Conservation (phyloP, 2,113 vertebrate genomes). For the Hucho hucho region DNA sequence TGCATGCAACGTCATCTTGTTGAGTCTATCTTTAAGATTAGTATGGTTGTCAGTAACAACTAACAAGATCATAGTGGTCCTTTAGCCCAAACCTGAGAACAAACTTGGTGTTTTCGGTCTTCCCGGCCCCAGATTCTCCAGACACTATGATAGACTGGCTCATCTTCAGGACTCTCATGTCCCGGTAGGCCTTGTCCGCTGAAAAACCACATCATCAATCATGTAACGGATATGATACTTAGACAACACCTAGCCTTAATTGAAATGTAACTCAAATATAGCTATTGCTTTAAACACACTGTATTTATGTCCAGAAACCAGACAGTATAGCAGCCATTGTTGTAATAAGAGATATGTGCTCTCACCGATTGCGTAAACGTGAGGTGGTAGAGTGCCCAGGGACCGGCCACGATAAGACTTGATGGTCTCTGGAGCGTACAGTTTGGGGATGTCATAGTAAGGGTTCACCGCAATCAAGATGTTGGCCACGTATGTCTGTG, state of each 20-base stretch:
- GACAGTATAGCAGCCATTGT: background rate
- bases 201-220: constrained; percentile 12
- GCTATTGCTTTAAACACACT: too few relatives aligned
- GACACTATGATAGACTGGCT: constrained; percentile 99
- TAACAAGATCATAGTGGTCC: too few relatives aligned
- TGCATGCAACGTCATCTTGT: too few relatives aligned
- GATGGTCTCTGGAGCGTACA: constrained; percentile 87
- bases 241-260: background rate
- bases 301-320: background rate
- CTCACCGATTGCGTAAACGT: constrained; percentile 95
- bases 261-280: too few relatives aligned
- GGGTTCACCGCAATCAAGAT: constrained; percentile 98
- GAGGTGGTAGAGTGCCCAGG: constrained; percentile 91
- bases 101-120: constrained; percentile 99
- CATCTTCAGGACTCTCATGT: constrained; percentile 98
- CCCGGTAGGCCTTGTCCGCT: constrained; percentile 97
- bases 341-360: background rate
- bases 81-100: constrained; percentile 84
- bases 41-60: too few relatives aligned
- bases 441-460: constrained; percentile 92
- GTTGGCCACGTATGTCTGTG: constrained; percentile 96
- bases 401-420: constrained; percentile 91
- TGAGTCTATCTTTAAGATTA: too few relatives aligned
- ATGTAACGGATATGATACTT: too few relatives aligned
- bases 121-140: constrained; percentile 97